Base-by-base conservation (phyloP, 2,888 invertebrate species). In the Epistrophe grossulariae region DNA sequence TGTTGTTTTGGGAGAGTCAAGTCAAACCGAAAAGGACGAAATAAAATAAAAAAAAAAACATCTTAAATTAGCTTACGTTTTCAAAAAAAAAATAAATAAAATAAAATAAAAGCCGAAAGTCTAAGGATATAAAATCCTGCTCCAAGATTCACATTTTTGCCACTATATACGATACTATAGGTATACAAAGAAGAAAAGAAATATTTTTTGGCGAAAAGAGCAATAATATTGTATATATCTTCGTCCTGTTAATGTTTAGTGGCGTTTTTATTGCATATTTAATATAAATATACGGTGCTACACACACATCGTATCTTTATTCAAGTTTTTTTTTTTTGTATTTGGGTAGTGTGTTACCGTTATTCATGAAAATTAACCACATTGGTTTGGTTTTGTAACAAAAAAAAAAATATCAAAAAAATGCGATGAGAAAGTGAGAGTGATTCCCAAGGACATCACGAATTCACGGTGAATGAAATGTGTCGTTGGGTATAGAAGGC, bases 241-340 rank as follows among this genome's bases (percentile, higher is more conserved):
- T 74, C 57, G 50, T 64, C 62, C 64, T 43, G 70, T 48, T 74
- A 74, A 84, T 79, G 78, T 79, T 84, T 79, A 74, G 84, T 80
- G 84, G 84, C 84, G 60, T 35, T 80, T 84, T 80, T 84, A 84
- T 84, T 84, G 80, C 80, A 84, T 80, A 80, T 80, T 80, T 79
- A 77, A 80, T 79, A 72, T 55, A 48, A 66, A 45, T 59, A 76
- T 59, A 84, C 43, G 57, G 11, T 31, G 24, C 31, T 55, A 4
- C 9, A 55, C 31, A 31, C 31, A 15, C n/a, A 31, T 8, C 60
- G 19, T 31, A 60, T 17, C 8, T 43, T 15, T 62, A n/a, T 45
- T 45, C 8, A n/a, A 45, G 15, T 45, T 45, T 45, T 45, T 19
- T 19, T 35, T 59, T 9, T 35, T 45, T 45, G 7, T 31, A 31